phyloP scores from a whole-genome alignment of 2,888 invertebrate species.

The Epinotia brunnichana region DNA sequence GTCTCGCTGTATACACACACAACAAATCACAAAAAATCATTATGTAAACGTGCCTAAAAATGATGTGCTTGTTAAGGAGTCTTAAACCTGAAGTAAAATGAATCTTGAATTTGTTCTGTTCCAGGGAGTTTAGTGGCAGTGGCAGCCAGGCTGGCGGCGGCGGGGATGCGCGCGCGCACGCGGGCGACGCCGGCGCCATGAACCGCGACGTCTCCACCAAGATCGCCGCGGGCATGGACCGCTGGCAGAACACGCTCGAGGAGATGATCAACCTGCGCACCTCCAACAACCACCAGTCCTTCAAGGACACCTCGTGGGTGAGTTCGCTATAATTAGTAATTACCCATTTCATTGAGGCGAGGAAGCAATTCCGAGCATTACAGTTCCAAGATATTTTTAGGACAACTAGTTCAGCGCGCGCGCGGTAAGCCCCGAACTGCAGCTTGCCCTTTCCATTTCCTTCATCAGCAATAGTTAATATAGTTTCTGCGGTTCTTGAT shows the following conservation, averaged over 20 bases:
- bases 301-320: conserved; percentile 85
- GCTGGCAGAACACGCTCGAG: conserved; percentile 79
- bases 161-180: conserved; percentile 52
- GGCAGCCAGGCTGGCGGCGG: conserved; percentile 51
- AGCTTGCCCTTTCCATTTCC: too few species aligned
- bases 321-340: conserved; percentile 51
- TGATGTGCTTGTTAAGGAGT: too few species aligned
- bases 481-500: too few species aligned
- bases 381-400: too few species aligned
- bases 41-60: too few species aligned
- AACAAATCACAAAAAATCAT: too few species aligned
- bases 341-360: not conserved
- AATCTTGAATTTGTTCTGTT: conserved; percentile 46
- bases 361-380: not conserved
- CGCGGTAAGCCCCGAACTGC: too few species aligned
- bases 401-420: too few species aligned
- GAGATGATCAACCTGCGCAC: conserved; percentile 78
- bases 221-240: conserved; percentile 79
- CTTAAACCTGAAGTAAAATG: not conserved
- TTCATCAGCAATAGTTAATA: too few species aligned
- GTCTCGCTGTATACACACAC: too few species aligned
- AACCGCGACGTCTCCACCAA: conserved; percentile 76
- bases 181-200: conserved; percentile 64
- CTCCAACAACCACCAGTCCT: conserved; percentile 80
- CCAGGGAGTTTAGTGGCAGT: conserved; percentile 67